These are phyloP conservation scores for Brachypterus glaber DNA, from an alignment of 2,888 invertebrate genomes.

Conservation along the genomic window DNA sequence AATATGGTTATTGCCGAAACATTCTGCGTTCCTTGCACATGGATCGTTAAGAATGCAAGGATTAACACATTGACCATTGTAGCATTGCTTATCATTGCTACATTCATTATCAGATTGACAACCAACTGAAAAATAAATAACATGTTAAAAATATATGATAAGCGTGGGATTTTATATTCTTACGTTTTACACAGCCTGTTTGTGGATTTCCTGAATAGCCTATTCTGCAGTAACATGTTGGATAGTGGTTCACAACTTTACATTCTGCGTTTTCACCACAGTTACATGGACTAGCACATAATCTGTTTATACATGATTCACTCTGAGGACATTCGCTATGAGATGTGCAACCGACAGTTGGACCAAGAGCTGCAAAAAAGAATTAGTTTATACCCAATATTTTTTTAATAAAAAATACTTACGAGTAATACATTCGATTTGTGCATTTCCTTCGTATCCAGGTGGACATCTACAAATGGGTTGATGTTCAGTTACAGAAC, in stretches of 20 bases:
- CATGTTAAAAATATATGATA: not conserved
- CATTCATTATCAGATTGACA: constrained; percentile 79
- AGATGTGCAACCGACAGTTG: constrained; percentile 63
- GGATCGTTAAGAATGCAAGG: constrained; percentile 72
- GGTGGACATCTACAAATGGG: constrained; percentile 73
- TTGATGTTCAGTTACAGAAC: constrained; percentile 66
- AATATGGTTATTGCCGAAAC: constrained; percentile 70
- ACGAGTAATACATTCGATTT: constrained; percentile 68
- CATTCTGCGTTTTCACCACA: constrained; percentile 80
- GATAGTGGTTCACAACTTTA: constrained; percentile 71
- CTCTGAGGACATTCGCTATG: constrained; percentile 73
- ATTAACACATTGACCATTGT: constrained; percentile 71
- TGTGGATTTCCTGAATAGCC: constrained; percentile 83
- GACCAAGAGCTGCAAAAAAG: constrained; percentile 44
- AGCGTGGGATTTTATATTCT: constrained; percentile 20
- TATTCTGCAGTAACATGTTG: constrained; percentile 71
- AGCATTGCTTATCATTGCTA: constrained; percentile 67
- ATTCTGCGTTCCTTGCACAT: constrained; percentile 76
- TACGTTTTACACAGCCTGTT: constrained; percentile 66
- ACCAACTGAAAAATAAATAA: constrained; percentile 50
- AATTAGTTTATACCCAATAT: not conserved
- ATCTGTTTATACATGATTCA: constrained; percentile 72
- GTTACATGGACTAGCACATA: constrained; percentile 75
- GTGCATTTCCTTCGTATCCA: constrained; percentile 66
- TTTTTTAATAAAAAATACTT: constrained; percentile 39